Conservation (phyloP, 2,113 vertebrate genomes). For the Plotosus lineatus region DNA sequence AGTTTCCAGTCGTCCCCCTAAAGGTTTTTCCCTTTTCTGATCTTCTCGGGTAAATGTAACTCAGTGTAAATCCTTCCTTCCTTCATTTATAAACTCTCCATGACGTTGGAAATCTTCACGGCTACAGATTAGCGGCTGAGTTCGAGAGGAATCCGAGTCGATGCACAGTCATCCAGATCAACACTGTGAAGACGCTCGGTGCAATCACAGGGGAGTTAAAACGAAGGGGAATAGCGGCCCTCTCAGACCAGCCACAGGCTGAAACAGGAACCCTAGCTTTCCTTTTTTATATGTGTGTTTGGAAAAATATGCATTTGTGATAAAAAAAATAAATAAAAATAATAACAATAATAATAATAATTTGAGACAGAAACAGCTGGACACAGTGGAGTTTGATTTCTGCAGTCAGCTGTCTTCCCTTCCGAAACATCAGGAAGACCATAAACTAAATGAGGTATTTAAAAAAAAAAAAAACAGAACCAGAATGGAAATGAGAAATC, state of each 20-base stretch:
- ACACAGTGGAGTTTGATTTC: background rate
- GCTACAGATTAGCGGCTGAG: slow-evolving; percentile 35
- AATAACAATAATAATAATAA: background rate
- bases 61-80: background rate
- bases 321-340: background rate
- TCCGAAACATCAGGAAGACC: background rate
- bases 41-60: no score
- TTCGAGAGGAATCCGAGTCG: background rate
- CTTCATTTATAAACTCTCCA: background rate
- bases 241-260: slow-evolving; percentile 74
- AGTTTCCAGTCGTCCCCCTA: no score
- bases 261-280: slow-evolving; percentile 45
- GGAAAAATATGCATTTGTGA: slow-evolving; percentile 37
- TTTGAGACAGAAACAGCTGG: no score
- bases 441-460: background rate
- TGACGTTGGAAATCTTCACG: background rate
- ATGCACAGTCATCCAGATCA: background rate
- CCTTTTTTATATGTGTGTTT: slow-evolving; percentile 18
- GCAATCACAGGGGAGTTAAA: slow-evolving; percentile 48
- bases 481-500: background rate
- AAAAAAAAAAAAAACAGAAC: background rate
- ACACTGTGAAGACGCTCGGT: background rate
- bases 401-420: slow-evolving; percentile 16
- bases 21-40: no score
- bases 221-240: slow-evolving; percentile 45